Evolutionary conservation across 2,113 vertebrate genomes (phyloP), one percentile per base, ranked within the genome.

Genomic region (Pica pica): DNA sequence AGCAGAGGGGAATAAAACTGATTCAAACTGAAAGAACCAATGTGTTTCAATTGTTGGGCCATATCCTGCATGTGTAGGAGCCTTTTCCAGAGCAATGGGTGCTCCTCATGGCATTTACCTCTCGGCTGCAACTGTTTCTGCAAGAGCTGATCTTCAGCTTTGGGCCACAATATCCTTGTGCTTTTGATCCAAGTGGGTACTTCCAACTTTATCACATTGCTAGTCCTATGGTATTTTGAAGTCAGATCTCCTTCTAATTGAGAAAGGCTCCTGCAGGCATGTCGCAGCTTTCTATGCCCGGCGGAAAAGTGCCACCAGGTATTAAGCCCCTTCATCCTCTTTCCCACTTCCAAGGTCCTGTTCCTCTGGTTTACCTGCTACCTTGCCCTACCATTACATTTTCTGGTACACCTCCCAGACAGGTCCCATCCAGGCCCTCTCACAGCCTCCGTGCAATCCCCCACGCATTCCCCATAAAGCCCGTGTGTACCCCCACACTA

Each of bases 401-500:
- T 71, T 37, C 37, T 56, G 3, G 1, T 7, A 21, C 12, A 21
- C 3, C 6, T 19, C 46, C 31, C 26, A 21, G 13, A 15, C 14
- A 28, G 17, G 4, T 47, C 5, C 23, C 30, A 12, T 3, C 8
- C 28, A 74, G 23, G 6, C 6, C 14, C 17, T 9, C 9, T 26
- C 16, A 42, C 9, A 69, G 31, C 12, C 65, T 5, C 37, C 1
- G 0, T 13, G 16, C 26, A 26, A 8, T 7, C 3, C n/a, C 23
- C 27, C 59, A 10, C 1, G 10, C 22, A 10, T 20, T 22, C 37
- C 28, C 22, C 46, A 13, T 13, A 28, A 37, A 17, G 15, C 22
- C 23, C 0, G 1, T 3, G 5, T 17, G 23, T 5, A 37, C 24
- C 4, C 49, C 6, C 9, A 10, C 10, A 6, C 17, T 22, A 9